Evolutionary conservation across 1,140 invertebrate genomes (phyloP).

Genomic region (Paralvinella palmiformis): DNA sequence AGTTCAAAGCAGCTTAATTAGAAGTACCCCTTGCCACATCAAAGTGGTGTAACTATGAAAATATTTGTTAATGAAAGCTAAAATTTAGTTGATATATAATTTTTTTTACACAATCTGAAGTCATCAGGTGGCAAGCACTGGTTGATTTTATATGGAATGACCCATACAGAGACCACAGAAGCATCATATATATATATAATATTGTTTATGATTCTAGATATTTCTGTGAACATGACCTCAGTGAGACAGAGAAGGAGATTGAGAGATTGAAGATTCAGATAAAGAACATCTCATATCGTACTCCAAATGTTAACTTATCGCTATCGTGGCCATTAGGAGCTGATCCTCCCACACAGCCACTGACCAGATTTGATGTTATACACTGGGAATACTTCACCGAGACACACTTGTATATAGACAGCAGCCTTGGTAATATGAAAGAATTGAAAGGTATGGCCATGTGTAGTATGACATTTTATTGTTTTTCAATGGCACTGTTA

Average conservation of each 20-base stretch:
- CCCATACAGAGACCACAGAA: too few relatives aligned
- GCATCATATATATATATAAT: too few relatives aligned
- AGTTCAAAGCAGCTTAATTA: too few relatives aligned
- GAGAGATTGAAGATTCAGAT: constrained; percentile 27
- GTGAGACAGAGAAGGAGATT: constrained; percentile 38
- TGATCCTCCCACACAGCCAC: constrained; percentile 51
- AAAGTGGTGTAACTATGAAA: too few relatives aligned
- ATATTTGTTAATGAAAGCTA: too few relatives aligned
- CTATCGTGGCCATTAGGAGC: not conserved
- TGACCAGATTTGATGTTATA: constrained; percentile 76
- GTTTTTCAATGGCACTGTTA: constrained; percentile 6
- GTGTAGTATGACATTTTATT: too few relatives aligned
- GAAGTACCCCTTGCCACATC: too few relatives aligned
- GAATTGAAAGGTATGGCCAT: constrained; percentile 46
- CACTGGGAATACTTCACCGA: constrained; percentile 78
- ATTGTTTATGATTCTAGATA: too few relatives aligned
- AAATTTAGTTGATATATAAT: too few relatives aligned
- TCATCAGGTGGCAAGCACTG: too few relatives aligned
- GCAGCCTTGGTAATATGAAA: constrained; percentile 42
- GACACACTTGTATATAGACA: constrained; percentile 62
- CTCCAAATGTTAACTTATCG: not conserved
- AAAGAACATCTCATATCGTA: not conserved
- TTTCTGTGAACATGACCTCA: constrained; percentile 56
- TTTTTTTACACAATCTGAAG: too few relatives aligned
- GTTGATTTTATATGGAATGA: too few relatives aligned